Evolutionary conservation across 1,140 invertebrate species (phyloP).

Genomic region (Anagrus nilaparvatae): DNA sequence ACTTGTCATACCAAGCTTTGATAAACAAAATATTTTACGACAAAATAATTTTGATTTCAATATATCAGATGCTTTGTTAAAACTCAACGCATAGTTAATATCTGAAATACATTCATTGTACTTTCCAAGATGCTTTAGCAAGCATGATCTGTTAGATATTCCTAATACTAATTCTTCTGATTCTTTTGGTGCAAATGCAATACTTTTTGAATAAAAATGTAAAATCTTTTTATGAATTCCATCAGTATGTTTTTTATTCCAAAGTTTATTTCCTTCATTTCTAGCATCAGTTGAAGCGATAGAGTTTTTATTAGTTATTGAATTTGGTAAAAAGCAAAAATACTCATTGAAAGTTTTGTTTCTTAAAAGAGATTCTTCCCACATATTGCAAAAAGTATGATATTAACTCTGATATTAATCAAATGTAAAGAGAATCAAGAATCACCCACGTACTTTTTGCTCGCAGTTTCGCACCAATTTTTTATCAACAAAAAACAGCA

Average conservation of each 20-base stretch:
- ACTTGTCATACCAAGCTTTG: too few species aligned
- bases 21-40: neutral
- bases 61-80: neutral
- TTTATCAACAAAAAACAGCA: too few species aligned
- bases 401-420: too few species aligned
- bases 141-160: neutral
- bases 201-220: neutral
- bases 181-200: neutral
- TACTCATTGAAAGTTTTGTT: too few species aligned
- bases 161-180: neutral
- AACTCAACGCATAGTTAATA: neutral
- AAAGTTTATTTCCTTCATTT: neutral
- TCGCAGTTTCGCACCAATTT: too few species aligned
- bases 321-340: too few species aligned
- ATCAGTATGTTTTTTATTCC: neutral
- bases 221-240: neutral
- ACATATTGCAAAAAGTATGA: too few species aligned
- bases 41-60: neutral
- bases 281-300: too few species aligned
- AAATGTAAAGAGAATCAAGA: too few species aligned
- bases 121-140: neutral
- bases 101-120: neutral
- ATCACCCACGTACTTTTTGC: too few species aligned
- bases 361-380: too few species aligned
- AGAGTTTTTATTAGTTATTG: too few species aligned